Evolutionary conservation across 2,888 invertebrate species (phyloP), one percentile per base, ranked within the genome.

Genomic region (Orgyia antiqua): DNA sequence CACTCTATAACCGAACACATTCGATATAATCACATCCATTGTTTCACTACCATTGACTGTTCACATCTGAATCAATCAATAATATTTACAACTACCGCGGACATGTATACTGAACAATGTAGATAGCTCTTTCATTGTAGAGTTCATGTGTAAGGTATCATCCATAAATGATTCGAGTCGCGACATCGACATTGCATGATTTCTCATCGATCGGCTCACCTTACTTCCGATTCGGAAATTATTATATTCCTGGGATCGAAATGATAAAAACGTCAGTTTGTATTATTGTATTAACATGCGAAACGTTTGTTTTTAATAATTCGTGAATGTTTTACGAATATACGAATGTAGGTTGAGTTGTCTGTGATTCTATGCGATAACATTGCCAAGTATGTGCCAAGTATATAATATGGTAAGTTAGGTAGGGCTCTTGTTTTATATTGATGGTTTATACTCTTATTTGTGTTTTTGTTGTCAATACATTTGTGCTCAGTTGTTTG

Each of bases 141-240:
- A 41, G 38, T 51, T 23, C 33, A 27, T 36, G 74, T 76, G 49
- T 36, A 57, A 58, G 58, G 67, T n/a, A n/a, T 57, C 57, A 48
- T 64, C 71, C 68, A 80, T 86, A 83, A 82, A 72, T 58, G 74
- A 84, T 82, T 69, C 83, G 71, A 71, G 70, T 64, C 82, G 82
- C 77, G 82, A 73, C 78, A 65, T 62, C 68, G 67, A 83, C 82
- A 77, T 70, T 66, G 68, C 75, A 80, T 84, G 82, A 83, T 74
- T 77, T 75, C 77, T 78, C 69, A 74, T 69, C 68, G 75, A 77
- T 77, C 76, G 71, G 65, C 58, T 69, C 68, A 75, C 71, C 82
- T 74, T 78, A 83, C 86, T 86, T 86, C 86, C 86, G 86, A 86
- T 83, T 86, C 86, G 84, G 84, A 84, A 84, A 84, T 66, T 79